These are phyloP conservation scores for Masnerella sp. DNA, from an alignment of 2,888 invertebrate species.

Conservation along the genomic window DNA sequence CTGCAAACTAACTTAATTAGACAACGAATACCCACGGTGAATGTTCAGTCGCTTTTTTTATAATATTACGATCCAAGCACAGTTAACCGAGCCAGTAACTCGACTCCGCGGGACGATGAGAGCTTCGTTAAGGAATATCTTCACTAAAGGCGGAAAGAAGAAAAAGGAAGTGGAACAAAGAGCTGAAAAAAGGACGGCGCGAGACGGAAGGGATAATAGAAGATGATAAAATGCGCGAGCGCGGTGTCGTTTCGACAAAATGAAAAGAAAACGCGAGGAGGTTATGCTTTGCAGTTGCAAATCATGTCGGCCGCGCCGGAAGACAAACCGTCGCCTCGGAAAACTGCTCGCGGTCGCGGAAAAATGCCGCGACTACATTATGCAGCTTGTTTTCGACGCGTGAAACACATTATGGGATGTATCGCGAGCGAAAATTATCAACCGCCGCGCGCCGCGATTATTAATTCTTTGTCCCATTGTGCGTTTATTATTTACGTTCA, in stretches of 20 bases:
- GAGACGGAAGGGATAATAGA: slow-evolving; percentile 28
- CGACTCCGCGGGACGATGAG: slow-evolving; percentile 38
- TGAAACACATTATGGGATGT: slow-evolving; percentile 35
- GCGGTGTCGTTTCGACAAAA: slow-evolving; percentile 39
- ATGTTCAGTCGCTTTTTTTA: slow-evolving; percentile 64
- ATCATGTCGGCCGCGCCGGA: slow-evolving; percentile 46
- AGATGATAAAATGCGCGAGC: slow-evolving; percentile 40
- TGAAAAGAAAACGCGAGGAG: slow-evolving; percentile 55
- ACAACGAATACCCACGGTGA: slow-evolving; percentile 67
- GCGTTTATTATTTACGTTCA: slow-evolving; percentile 22
- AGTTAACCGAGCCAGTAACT: slow-evolving; percentile 50
- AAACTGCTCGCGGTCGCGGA: slow-evolving; percentile 35
- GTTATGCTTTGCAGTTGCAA: slow-evolving; percentile 46
- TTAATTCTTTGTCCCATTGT: slow-evolving; percentile 27
- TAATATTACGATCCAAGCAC: slow-evolving; percentile 62
- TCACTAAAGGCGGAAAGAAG: slow-evolving; percentile 7
- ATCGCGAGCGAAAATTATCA: slow-evolving; percentile 33
- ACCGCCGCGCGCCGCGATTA: slow-evolving; percentile 13
- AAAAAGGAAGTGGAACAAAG: slow-evolving; percentile 16
- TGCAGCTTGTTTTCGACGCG: slow-evolving; percentile 37
- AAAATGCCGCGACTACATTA: slow-evolving; percentile 40
- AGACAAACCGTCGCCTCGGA: slow-evolving; percentile 46
- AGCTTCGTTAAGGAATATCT: slow-evolving; percentile 55
- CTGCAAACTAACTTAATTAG: slow-evolving; percentile 68
- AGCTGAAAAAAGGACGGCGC: slow-evolving; percentile 27